Evolutionary conservation across 2,113 vertebrate species (phyloP).

Genomic region (Genyomyrus donnyi): DNA sequence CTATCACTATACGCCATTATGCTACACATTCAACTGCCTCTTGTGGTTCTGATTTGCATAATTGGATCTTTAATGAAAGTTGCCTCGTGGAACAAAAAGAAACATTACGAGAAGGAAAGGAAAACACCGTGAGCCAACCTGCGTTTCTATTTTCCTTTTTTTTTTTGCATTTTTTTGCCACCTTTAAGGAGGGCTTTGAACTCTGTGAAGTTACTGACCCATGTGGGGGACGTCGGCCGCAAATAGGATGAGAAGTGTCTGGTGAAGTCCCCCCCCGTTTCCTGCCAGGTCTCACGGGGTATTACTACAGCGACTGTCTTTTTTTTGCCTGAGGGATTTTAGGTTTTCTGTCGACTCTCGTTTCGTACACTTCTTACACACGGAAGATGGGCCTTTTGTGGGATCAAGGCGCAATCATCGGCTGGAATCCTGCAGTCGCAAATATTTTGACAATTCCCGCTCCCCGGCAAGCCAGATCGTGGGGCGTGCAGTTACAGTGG

Average conservation of each 20-base stretch:
- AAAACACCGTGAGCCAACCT: slow-evolving; percentile 34
- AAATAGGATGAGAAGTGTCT: slow-evolving; percentile 76
- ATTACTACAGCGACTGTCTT: slow-evolving; percentile 75
- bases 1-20: slow-evolving; percentile 80
- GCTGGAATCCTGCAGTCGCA: slow-evolving; percentile 54
- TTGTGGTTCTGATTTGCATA: slow-evolving; percentile 86
- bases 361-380: slow-evolving; percentile 65
- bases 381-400: slow-evolving; percentile 71
- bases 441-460: slow-evolving; percentile 66
- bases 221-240: slow-evolving; percentile 71
- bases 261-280: slow-evolving; percentile 73
- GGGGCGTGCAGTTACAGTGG: slow-evolving; percentile 29
- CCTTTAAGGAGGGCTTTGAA: slow-evolving; percentile 57
- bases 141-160: slow-evolving; percentile 35
- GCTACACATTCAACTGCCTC: slow-evolving; percentile 77
- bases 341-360: slow-evolving; percentile 69
- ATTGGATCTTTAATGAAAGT: slow-evolving; percentile 94
- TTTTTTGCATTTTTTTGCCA: slow-evolving; percentile 54
- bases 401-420: slow-evolving; percentile 50
- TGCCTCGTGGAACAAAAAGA: slow-evolving; percentile 69
- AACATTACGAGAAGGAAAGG: slow-evolving; percentile 39
- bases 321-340: slow-evolving; percentile 69
- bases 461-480: slow-evolving; percentile 40
- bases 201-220: slow-evolving; percentile 66
- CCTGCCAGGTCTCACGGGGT: slow-evolving; percentile 74